phyloP scores from a whole-genome alignment of 2,888 invertebrate species.

The Amphipoea lucens region DNA sequence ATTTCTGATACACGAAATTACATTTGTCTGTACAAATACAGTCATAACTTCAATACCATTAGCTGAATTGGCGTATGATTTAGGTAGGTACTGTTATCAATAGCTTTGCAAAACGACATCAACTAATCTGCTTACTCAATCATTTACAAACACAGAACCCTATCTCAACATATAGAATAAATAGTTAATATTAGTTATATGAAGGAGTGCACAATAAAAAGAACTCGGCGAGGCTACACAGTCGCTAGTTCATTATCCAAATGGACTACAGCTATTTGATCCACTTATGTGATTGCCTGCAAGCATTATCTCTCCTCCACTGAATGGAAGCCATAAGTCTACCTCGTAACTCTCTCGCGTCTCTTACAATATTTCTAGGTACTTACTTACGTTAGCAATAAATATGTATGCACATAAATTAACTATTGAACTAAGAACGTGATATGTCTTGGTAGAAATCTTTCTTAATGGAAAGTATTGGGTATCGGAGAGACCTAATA shows the following conservation, averaged over 20 bases:
- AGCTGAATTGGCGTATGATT: constrained; percentile 18
- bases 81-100: neutral
- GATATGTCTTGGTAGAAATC: constrained; percentile 43
- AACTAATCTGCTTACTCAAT: constrained; percentile 16
- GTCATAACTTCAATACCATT: constrained; percentile 13
- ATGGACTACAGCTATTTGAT: constrained; percentile 90
- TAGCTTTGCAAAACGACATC: constrained; percentile 17
- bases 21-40: neutral
- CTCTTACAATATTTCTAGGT: constrained; percentile 86
- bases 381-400: constrained; percentile 75
- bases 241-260: constrained; percentile 90
- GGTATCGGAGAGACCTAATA: neutral
- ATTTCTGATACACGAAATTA: neutral
- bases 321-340: constrained; percentile 89
- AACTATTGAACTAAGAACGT: constrained; percentile 72
- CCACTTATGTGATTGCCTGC: constrained; percentile 91
- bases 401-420: constrained; percentile 81
- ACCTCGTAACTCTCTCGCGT: constrained; percentile 87
- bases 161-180: constrained; percentile 45
- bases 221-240: constrained; percentile 80
- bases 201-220: constrained; percentile 83
- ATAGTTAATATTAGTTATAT: constrained; percentile 76
- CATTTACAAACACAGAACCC: constrained; percentile 45
- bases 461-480: constrained; percentile 32
- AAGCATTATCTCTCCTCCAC: constrained; percentile 89